Evolutionary conservation across 2,113 vertebrate species (phyloP).

Genomic region (Mungos mungo): DNA sequence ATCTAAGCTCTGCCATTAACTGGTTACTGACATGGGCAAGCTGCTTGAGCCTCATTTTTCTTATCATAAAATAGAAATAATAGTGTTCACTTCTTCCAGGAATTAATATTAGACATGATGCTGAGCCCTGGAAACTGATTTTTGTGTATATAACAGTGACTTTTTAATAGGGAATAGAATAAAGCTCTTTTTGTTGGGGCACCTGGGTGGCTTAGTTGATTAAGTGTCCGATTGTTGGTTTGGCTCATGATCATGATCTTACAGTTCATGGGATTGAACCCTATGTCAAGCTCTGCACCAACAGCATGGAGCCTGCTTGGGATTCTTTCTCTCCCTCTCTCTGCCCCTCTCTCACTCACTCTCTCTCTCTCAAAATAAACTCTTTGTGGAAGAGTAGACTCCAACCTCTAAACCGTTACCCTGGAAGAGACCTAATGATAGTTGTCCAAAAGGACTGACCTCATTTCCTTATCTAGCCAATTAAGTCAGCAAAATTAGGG

Average conservation of each 20-base stretch:
- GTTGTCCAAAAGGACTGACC: background rate
- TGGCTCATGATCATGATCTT: no score
- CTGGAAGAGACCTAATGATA: conserved; percentile 7
- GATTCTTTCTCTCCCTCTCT: no score
- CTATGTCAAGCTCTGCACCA: no score
- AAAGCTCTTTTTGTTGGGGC: background rate
- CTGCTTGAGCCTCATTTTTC: conserved; percentile 6
- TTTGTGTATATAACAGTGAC: background rate
- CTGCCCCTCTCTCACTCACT: no score
- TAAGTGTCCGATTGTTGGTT: no score
- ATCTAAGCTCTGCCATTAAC: background rate
- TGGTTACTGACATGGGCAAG: background rate
- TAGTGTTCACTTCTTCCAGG: background rate
- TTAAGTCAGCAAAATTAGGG: conserved; percentile 2
- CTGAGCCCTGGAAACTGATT: background rate
- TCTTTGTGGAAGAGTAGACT: background rate
- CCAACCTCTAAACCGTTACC: background rate
- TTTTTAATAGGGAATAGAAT: background rate
- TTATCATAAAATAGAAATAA: conserved; percentile 17
- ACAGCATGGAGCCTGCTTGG: no score
- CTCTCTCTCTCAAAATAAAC: no score
- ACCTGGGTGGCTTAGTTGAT: no score
- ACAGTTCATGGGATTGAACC: no score
- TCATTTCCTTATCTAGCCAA: background rate
- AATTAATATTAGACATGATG: background rate